Base-by-base conservation (phyloP, 2,888 invertebrate genomes). In the Hypsopygia costalis region DNA sequence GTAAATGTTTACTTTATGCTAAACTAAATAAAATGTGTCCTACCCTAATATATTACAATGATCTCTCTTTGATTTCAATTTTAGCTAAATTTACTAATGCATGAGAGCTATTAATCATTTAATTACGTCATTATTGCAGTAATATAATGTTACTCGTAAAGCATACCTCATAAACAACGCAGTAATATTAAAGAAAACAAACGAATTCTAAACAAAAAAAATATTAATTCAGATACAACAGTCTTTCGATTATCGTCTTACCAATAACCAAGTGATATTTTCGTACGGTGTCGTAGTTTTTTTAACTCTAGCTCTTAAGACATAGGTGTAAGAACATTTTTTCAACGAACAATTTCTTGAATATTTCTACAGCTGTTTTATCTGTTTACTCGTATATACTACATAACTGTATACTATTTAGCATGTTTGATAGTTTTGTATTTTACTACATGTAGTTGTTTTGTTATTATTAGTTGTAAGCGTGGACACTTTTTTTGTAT, bases 251-350 rank as follows among this genome's bases (percentile, higher is more conserved):
- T 47, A 40, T 60, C 57, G 75, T 76, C 70, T 81, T 76, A 81
- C 75, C 73, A 68, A 69, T 69, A 71, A 72, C 64, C 72, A 70
- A 79, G 81, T 81, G 81, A 85, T 85, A 81, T 82, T 80, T 81
- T 70, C 62, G 62, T 71, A 69, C 57, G 60, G 62, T 71, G 66
- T 22, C 37, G 65, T 73, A 79, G 65, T 65, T 69, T 74, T 72
- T 70, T 64, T 66, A 64, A 68, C 58, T 61, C 59, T 79, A 74
- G 65, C 43, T 56, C 28, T 56, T 77, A 80, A 67, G 69, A 55
- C 51, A 34, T 72, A 71, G 49, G 10, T 43, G 59, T 80, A 74
- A 66, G 62, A 64, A 63, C 56, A 67, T 51, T 65, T 71, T 78
- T 80, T 65, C 77, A 82, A 80, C 80, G 85, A 83, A 83, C 77